Evolutionary conservation across 2,888 invertebrate species (phyloP).

Genomic region (Microctonus brassicae): DNA sequence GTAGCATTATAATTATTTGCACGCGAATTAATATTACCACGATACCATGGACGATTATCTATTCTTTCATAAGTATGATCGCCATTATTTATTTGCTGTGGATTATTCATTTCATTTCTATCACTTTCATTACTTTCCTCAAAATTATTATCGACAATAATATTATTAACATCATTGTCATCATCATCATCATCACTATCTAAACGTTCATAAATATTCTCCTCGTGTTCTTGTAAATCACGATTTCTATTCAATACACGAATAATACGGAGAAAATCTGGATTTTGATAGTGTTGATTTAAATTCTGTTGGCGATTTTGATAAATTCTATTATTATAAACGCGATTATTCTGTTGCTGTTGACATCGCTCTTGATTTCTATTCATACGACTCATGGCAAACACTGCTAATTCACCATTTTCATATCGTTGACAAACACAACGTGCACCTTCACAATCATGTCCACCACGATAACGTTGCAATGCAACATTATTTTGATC

Average conservation of each 20-base stretch:
- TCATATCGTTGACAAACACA: conserved; percentile 65
- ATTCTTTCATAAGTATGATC: conserved; percentile 64
- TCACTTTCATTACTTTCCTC: conserved; percentile 30
- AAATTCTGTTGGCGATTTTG: conserved; percentile 50
- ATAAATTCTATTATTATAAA: conserved; percentile 43
- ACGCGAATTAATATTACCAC: conserved; percentile 45
- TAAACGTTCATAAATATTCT: conserved; percentile 68
- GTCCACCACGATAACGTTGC: conserved; percentile 51
- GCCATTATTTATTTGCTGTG: conserved; percentile 40
- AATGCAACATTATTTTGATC: conserved; percentile 50
- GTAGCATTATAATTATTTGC: conserved; percentile 34
- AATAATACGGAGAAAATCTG: conserved; percentile 53
- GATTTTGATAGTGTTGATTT: conserved; percentile 64
- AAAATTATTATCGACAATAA: conserved; percentile 27
- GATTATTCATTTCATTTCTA: conserved; percentile 35
- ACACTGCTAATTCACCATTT: conserved; percentile 63
- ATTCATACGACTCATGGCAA: conserved; percentile 62
- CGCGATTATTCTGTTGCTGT: conserved; percentile 52
- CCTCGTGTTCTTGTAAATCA: conserved; percentile 65
- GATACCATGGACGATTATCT: conserved; percentile 55
- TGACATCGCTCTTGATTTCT: conserved; percentile 58
- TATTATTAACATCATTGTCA: conserved; percentile 70
- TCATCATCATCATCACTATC: conserved; percentile 69
- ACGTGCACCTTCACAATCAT: conserved; percentile 61
- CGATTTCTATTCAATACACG: conserved; percentile 59